Percentiles rank a stretch among this genome's conserved stretches.
Conservation (phyloP, 2,888 invertebrate species). For the Helleia helle region DNA sequence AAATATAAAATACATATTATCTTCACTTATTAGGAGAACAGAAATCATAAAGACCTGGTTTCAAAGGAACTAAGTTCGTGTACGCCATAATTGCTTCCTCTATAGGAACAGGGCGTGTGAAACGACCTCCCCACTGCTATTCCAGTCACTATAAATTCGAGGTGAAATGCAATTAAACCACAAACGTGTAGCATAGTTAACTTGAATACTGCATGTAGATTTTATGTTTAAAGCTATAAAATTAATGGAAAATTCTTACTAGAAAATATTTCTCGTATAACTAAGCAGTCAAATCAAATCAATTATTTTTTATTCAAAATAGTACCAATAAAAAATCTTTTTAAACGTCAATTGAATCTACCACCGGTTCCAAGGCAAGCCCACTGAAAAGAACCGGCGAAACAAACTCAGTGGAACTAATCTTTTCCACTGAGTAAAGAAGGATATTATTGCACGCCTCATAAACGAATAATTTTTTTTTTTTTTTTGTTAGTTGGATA, state of each 20-base stretch:
- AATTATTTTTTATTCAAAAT: too few species aligned
- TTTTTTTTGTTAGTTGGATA: too few species aligned
- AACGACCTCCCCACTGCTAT: conserved; percentile 30
- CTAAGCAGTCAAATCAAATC: too few species aligned
- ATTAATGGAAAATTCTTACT: neutral
- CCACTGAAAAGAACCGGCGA: too few species aligned
- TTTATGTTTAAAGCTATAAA: neutral
- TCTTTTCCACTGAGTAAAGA: too few species aligned
- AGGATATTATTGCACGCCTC: too few species aligned
- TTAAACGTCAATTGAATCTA: too few species aligned
- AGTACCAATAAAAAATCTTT: too few species aligned
- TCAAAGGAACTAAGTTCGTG: conserved; percentile 23
- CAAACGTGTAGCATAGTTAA: conserved; percentile 6
- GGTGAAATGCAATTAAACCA: conserved; percentile 22
- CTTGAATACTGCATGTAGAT: neutral
- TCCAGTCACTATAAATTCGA: conserved; percentile 19
- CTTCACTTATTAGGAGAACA: conserved; percentile 22
- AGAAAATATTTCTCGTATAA: neutral
- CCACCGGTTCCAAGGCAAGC: too few species aligned
- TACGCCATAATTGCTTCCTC: conserved; percentile 36
- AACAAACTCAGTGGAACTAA: too few species aligned
- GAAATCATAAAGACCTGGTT: conserved; percentile 26
- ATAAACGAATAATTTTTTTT: too few species aligned
- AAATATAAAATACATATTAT: neutral
- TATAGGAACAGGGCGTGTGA: conserved; percentile 44